These are phyloP conservation scores for Heterodera filipjevi DNA, from an alignment of 2,888 invertebrate species.

Conservation along the genomic window DNA sequence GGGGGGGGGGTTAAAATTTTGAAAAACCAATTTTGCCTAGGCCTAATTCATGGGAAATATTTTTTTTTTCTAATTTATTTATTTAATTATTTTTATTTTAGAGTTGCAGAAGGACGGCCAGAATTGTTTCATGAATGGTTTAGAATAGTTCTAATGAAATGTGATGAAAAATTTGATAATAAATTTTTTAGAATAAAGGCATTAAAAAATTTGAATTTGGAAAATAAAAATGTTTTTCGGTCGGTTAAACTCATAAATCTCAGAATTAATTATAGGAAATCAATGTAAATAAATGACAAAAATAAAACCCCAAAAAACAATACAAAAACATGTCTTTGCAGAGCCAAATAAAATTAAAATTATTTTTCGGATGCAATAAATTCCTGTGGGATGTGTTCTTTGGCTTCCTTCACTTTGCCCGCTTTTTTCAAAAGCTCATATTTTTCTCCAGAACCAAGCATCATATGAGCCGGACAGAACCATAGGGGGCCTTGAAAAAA, in stretches of 20 bases:
- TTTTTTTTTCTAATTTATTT: neutral
- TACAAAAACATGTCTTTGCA: neutral
- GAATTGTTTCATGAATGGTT: neutral
- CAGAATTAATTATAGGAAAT: no score
- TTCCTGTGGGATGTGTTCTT: constrained; percentile 4
- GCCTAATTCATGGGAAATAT: no score
- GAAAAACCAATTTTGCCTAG: neutral
- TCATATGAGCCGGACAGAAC: constrained; percentile 37
- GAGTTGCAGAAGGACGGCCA: neutral
- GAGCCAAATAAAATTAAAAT: neutral
- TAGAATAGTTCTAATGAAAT: neutral
- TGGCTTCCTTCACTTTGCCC: constrained; percentile 1
- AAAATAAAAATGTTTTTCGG: neutral
- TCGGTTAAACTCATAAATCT: no score
- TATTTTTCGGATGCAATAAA: constrained; percentile 3
- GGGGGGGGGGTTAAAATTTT: neutral
- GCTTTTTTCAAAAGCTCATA: constrained; percentile 26
- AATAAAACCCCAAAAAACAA: neutral
- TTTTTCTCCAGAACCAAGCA: constrained; percentile 39
- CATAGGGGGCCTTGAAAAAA: constrained; percentile 28
- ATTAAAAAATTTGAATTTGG: neutral
- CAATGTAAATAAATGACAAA: no score
- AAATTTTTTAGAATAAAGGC: neutral
- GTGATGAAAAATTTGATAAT: neutral
- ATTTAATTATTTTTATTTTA: neutral